phyloP scores from a whole-genome alignment of 2,113 vertebrate species.

The Anoura caudifer region DNA sequence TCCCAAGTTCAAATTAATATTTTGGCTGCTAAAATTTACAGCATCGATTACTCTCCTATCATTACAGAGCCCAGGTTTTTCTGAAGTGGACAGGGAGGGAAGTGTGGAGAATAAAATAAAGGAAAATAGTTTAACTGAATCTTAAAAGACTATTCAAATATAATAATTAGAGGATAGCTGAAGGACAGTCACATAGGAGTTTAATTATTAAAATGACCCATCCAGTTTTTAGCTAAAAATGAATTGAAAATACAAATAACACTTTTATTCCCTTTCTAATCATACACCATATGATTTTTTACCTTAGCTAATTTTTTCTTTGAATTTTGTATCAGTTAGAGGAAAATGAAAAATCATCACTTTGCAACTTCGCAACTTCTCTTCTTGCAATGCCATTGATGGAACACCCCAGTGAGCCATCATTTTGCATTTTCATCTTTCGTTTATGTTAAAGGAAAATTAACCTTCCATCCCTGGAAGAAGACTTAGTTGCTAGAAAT shows the following conservation, averaged over 20 bases:
- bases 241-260: background rate
- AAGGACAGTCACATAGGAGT: background rate
- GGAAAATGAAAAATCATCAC: constrained; percentile 50
- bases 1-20: background rate
- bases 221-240: constrained; percentile 4
- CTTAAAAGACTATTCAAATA: background rate
- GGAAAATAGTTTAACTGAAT: background rate
- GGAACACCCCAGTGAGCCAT: background rate
- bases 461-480: background rate
- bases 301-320: background rate
- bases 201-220: background rate
- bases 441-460: constrained; percentile 53
- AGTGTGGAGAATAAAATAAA: background rate
- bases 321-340: constrained; percentile 21
- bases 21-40: background rate
- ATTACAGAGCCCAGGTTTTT: background rate
- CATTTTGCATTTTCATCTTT: constrained; percentile 56
- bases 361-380: background rate
- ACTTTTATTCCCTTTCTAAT: background rate
- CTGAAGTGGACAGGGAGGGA: background rate
- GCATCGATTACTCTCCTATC: background rate
- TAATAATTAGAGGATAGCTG: background rate
- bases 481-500: constrained; percentile 60
- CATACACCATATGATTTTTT: background rate
- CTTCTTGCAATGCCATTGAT: background rate